Evolutionary conservation across 1,140 invertebrate species (phyloP).

Genomic region (Metopolophium dirhodum): DNA sequence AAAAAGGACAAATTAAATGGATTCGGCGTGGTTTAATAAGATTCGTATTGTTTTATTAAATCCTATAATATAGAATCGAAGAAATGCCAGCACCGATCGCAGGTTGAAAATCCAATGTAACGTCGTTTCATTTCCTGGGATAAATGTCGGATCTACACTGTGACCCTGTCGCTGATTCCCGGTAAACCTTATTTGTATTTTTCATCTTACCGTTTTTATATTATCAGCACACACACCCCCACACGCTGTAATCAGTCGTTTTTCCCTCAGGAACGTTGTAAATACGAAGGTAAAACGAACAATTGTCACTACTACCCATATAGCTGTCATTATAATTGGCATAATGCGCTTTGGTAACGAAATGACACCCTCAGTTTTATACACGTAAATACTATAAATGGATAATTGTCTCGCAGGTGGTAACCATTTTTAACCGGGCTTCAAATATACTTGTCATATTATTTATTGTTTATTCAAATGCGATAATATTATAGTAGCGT

Average conservation of each 20-base stretch:
- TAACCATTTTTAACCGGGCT: neutral
- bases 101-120: neutral
- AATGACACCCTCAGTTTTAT: neutral
- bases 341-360: neutral
- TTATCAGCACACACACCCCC: neutral
- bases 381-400: neutral
- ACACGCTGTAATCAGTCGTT: neutral
- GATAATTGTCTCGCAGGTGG: neutral
- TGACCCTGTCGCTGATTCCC: neutral
- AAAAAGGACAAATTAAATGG: neutral
- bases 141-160: neutral
- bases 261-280: neutral
- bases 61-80: neutral
- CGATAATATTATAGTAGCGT: neutral
- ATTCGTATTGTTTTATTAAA: no score
- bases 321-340: neutral
- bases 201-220: neutral
- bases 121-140: neutral
- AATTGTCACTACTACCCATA: neutral
- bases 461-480: neutral
- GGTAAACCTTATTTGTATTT: neutral
- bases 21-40: neutral
- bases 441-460: neutral
- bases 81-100: neutral
- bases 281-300: slow-evolving; percentile 9